Percentiles rank a stretch among this genome's conserved stretches.
Evolutionary conservation across 1,140 invertebrate genomes (phyloP).

Genomic region (Zaprionus taronus): DNA sequence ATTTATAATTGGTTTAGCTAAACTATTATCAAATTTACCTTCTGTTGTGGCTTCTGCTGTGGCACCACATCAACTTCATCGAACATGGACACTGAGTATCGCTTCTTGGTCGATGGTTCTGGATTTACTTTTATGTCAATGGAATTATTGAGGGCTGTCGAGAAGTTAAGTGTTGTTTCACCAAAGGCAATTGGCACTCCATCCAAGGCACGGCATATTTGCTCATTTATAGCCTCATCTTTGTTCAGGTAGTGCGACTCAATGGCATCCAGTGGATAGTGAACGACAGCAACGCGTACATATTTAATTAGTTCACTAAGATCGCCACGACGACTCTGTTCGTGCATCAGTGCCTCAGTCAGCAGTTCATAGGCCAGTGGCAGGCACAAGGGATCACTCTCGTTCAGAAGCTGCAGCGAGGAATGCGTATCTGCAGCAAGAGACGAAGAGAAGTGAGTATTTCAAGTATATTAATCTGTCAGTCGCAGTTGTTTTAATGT

Average conservation of each 20-base stretch:
- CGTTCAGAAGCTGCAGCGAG: constrained; percentile 50
- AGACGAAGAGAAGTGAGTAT: neutral
- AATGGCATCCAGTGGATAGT: constrained; percentile 65
- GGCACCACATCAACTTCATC: constrained; percentile 70
- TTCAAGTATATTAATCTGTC: too few relatives aligned
- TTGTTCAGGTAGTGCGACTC: constrained; percentile 54
- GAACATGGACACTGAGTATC: constrained; percentile 77
- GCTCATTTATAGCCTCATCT: constrained; percentile 59
- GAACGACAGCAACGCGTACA: constrained; percentile 57
- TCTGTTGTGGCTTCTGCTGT: constrained; percentile 48
- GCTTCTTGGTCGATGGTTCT: constrained; percentile 49
- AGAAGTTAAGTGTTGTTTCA: constrained; percentile 72
- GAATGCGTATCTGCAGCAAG: constrained; percentile 36
- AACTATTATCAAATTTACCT: constrained; percentile 39
- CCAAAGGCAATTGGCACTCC: constrained; percentile 46
- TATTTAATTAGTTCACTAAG: constrained; percentile 69
- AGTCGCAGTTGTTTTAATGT: too few relatives aligned
- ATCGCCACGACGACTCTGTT: constrained; percentile 45
- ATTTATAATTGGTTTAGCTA: neutral
- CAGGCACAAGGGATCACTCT: constrained; percentile 72
- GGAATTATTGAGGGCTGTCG: constrained; percentile 57
- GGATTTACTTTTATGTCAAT: constrained; percentile 46
- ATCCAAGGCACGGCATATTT: constrained; percentile 66
- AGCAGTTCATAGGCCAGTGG: constrained; percentile 73
- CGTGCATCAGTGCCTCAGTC: constrained; percentile 46